Percentiles rank a stretch among this genome's conserved stretches.
These are phyloP conservation scores for Lasioglossum leucozonium DNA, from an alignment of 2,888 invertebrate species.

Conservation along the genomic window DNA sequence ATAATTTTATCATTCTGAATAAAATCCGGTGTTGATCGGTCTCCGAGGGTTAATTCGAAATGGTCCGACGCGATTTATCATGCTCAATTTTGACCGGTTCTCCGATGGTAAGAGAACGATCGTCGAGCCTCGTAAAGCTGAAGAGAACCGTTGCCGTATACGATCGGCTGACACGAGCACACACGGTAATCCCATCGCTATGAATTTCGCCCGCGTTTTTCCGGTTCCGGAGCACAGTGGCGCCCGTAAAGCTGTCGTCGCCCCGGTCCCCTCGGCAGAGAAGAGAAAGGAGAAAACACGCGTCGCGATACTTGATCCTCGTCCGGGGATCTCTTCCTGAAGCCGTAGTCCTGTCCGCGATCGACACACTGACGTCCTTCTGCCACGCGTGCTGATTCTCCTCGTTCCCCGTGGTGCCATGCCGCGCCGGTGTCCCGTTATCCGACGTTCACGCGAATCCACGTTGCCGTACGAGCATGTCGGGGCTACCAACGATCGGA, in stretches of 20 bases:
- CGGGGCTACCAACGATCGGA: conserved; percentile 58
- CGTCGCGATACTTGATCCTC: conserved; percentile 58
- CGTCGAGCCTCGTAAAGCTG: background rate
- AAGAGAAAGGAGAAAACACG: conserved; percentile 30
- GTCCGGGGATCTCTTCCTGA: conserved; percentile 32
- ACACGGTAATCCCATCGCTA: background rate
- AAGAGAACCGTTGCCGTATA: background rate
- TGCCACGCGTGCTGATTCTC: conserved; percentile 58
- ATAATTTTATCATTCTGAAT: too few relatives aligned
- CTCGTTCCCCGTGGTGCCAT: conserved; percentile 39
- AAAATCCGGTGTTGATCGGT: too few relatives aligned
- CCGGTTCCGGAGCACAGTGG: background rate
- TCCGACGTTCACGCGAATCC: conserved; percentile 64
- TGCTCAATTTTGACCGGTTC: conserved; percentile 12
- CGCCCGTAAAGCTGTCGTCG: conserved; percentile 30
- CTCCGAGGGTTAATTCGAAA: background rate
- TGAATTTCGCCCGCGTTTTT: background rate
- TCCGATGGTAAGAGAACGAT: background rate
- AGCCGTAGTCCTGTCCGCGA: conserved; percentile 42
- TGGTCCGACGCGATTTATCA: background rate
- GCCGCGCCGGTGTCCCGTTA: conserved; percentile 60
- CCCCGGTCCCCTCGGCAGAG: background rate
- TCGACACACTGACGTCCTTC: conserved; percentile 66
- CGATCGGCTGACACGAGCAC: background rate
- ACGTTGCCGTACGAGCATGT: conserved; percentile 53